Evolutionary conservation across 2,888 invertebrate species (phyloP), one percentile per base, ranked within the genome.

Genomic region (Nomada hirtipes): DNA sequence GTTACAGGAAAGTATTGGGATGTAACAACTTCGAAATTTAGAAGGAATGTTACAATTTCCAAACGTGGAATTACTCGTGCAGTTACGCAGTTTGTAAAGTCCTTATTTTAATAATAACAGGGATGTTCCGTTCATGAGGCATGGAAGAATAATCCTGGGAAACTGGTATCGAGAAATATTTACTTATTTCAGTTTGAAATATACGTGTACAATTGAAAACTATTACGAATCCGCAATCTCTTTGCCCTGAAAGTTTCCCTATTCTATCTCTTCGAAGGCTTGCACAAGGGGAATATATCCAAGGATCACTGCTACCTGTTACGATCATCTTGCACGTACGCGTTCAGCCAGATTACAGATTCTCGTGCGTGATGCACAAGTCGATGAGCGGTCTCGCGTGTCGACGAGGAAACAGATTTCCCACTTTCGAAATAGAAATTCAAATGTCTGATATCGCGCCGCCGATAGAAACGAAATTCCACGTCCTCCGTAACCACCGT

Each of bases 241-340:
- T 53, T n/a, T 61, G 2, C 11, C 10, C 10, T 42, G 42, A 11
- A n/a, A n/a, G 9, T 20, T 20, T 42, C 53, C 29, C 20, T 4
- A 20, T 23, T 55, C 11, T 11, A 9, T n/a, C 4, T 1, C 9
- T 4, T 10, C 20, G 10, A 3, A 23, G 2, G 10, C 15, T 20
- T 55, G 9, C 13, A 3, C 1, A 36, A 7, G 53, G 23, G 20
- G 23, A 50, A 44, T 7, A 15, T 13, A 9, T 13, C n/a, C 11
- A 4, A 63, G 65, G 65, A 71, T 72, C 76, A 68, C 53, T 0
- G 57, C 42, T 44, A 57, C 63, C 42, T 50, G 71, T 57, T 72
- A 71, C 53, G 65, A 29, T 50, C 68, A 53, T 61, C 74, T 36
- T 42, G 70, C 81, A 82, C 79, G 81, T 74, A 74, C 70, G 65